Conservation (phyloP, 30 jellyfish, hydroid and myxozoan species). For the Pelagia noctiluca region DNA sequence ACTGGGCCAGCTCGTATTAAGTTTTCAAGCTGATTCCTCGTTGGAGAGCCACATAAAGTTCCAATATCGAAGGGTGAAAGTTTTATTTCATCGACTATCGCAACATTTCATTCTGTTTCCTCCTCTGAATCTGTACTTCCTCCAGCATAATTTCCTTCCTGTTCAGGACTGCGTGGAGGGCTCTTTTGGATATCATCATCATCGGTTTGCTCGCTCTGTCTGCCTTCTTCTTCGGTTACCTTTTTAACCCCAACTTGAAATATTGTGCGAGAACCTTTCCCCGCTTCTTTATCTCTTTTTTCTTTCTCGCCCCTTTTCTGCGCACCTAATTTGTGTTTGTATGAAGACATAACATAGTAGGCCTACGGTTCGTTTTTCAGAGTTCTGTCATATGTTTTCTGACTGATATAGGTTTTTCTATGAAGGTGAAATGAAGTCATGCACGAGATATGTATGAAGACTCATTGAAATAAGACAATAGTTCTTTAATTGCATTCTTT, state of each 20-base stretch:
- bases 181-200: neutral
- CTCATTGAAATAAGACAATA: too few relatives aligned
- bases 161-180: neutral
- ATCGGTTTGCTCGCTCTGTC: neutral
- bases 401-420: too few relatives aligned
- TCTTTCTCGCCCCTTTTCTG: conserved; percentile 40
- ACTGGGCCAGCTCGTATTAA: conserved; percentile 44
- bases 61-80: conserved; percentile 55
- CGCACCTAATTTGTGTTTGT: conserved; percentile 53
- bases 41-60: conserved; percentile 42
- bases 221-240: neutral
- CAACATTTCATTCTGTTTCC: neutral
- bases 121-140: conserved; percentile 12
- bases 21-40: conserved; percentile 24
- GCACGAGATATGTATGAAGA: too few relatives aligned
- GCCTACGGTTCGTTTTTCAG: too few relatives aligned
- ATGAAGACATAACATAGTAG: too few relatives aligned
- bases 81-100: neutral
- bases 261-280: conserved; percentile 24
- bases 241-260: conserved; percentile 35
- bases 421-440: too few relatives aligned
- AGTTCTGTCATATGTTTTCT: too few relatives aligned
- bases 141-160: conserved; percentile 10
- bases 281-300: conserved; percentile 30
- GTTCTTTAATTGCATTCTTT: too few relatives aligned